Percentiles rank a stretch among this genome's conserved stretches.
These are phyloP conservation scores for human DNA, from an alignment of 2,113 vertebrate species.

Conservation along the genomic window GRCh38 chr14:34163001-34163500, in stretches of 20 bases:
- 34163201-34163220: background rate
- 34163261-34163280: background rate
- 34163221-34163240: constrained; percentile 18
- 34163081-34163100: background rate
- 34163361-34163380: no score
- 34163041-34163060: background rate
- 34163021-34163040: constrained; percentile 17
- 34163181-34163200: constrained; percentile 27
- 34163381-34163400: no score
- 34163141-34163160: background rate
- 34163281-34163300: background rate
- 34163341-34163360: no score
- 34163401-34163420: no score
- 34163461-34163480: no score
- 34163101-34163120: background rate
- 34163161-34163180: background rate
- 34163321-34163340: no score
- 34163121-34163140: background rate
- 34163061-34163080: background rate
- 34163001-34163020: background rate
- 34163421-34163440: no score
- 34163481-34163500: no score
- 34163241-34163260: background rate
- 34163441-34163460: no score
- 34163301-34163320: background rate